These are phyloP conservation scores for Lottia gigantea DNA, from an alignment of 2,888 invertebrate species.

Conservation along the genomic window DNA sequence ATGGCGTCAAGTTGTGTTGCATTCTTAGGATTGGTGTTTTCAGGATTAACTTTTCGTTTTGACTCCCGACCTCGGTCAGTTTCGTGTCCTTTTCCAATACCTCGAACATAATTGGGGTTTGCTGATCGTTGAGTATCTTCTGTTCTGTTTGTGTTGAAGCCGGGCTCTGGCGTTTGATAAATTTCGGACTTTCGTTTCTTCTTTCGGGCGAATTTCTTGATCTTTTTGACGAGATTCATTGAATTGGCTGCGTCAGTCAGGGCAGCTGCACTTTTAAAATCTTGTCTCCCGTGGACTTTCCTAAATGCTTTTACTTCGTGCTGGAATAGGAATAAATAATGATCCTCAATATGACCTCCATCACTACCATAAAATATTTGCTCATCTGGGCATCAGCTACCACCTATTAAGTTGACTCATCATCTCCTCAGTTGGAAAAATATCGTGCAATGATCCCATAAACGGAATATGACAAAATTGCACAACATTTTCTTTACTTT, in stretches of 20 bases:
- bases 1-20: background rate
- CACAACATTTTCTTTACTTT: too few species aligned
- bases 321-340: slow-evolving; percentile 4
- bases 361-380: too few species aligned
- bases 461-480: too few species aligned
- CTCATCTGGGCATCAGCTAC: too few species aligned
- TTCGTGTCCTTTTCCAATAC: background rate
- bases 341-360: too few species aligned
- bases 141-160: background rate
- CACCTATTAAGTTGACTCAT: too few species aligned
- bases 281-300: slow-evolving; percentile 24
- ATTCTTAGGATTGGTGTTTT: background rate
- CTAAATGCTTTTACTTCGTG: slow-evolving; percentile 23
- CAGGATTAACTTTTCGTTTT: background rate
- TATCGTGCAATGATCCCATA: too few species aligned
- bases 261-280: slow-evolving; percentile 19
- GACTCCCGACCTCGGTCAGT: background rate
- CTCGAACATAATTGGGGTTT: background rate
- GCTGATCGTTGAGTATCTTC: background rate
- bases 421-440: too few species aligned
- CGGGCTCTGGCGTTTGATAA: background rate
- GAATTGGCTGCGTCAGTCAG: slow-evolving; percentile 6
- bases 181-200: background rate
- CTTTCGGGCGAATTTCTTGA: slow-evolving; percentile 26
- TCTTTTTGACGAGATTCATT: slow-evolving; percentile 20